These are phyloP conservation scores for Drosophila nigrodunni DNA, from an alignment of 1,140 invertebrate genomes.

Conservation along the genomic window DNA sequence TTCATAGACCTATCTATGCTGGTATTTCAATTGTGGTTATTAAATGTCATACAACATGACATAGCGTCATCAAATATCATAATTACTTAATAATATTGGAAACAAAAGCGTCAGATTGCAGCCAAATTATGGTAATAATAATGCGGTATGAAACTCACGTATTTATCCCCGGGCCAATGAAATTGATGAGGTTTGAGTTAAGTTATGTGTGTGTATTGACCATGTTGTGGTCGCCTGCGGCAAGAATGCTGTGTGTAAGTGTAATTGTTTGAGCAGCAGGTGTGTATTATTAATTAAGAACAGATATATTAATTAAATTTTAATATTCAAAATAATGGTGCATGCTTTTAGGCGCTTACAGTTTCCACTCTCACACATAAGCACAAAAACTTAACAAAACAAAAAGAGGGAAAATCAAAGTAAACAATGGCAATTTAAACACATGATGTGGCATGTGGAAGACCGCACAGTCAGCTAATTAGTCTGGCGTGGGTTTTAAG, in stretches of 20 bases:
- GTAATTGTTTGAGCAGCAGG: background rate
- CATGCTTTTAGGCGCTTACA: conserved; percentile 26
- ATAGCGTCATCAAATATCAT: conserved; percentile 52
- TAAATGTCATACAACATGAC: conserved; percentile 31
- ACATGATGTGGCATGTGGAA: background rate
- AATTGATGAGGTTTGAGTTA: conserved; percentile 39
- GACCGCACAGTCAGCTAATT: conserved; percentile 43
- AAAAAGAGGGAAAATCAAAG: conserved; percentile 47
- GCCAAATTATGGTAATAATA: conserved; percentile 13
- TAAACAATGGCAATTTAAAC: conserved; percentile 19
- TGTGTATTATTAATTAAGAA: conserved; percentile 53
- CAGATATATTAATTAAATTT: conserved; percentile 11
- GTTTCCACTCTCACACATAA: background rate
- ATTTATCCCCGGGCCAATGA: conserved; percentile 2
- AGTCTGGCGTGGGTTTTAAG: conserved; percentile 59
- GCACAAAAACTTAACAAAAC: background rate
- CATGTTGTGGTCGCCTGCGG: conserved; percentile 8
- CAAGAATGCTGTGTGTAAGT: conserved; percentile 4
- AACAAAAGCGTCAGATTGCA: conserved; percentile 26
- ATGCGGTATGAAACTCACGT: conserved; percentile 15
- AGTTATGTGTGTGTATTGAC: background rate
- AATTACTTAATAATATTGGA: conserved; percentile 60
- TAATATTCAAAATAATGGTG: conserved; percentile 17
- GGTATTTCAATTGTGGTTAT: conserved; percentile 45
- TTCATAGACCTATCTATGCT: conserved; percentile 30